phyloP scores from a whole-genome alignment of 2,888 invertebrate species.

The Aleiodes testaceus region DNA sequence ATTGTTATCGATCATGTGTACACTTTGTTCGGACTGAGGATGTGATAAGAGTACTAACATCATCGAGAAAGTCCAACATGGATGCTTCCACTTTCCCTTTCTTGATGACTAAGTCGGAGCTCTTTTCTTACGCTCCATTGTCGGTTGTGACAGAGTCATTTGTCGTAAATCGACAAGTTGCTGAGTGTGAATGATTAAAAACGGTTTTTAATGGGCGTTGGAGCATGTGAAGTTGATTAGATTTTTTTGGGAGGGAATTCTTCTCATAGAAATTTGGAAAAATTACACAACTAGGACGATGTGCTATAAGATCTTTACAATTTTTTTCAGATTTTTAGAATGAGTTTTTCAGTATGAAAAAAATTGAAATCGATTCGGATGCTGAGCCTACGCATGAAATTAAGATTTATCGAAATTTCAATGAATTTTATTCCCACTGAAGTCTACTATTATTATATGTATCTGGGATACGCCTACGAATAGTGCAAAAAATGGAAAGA shows the following conservation, averaged over 20 bases:
- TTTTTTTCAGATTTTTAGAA: not conserved
- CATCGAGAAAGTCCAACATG: constrained; percentile 53
- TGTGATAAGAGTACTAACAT: constrained; percentile 57
- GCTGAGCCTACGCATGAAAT: constrained; percentile 3
- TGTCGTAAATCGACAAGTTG: no score
- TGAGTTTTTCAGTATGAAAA: no score
- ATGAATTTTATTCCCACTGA: constrained; percentile 7
- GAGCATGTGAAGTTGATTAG: no score
- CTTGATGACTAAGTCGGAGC: constrained; percentile 48
- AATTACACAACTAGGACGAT: no score
- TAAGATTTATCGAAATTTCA: constrained; percentile 26
- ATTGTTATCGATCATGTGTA: not conserved
- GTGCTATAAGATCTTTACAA: no score
- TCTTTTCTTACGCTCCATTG: not conserved
- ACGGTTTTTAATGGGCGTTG: no score
- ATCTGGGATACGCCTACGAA: constrained; percentile 55
- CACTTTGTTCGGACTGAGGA: constrained; percentile 44
- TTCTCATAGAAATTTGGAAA: no score
- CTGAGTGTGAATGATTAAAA: no score
- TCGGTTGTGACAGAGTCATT: no score
- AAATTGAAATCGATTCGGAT: not conserved
- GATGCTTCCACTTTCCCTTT: constrained; percentile 58
- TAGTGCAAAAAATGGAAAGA: constrained; percentile 49
- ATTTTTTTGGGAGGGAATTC: no score
- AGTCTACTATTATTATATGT: constrained; percentile 23